phyloP scores from a whole-genome alignment of 2,113 vertebrate genomes.

The Zosterops lateralis region DNA sequence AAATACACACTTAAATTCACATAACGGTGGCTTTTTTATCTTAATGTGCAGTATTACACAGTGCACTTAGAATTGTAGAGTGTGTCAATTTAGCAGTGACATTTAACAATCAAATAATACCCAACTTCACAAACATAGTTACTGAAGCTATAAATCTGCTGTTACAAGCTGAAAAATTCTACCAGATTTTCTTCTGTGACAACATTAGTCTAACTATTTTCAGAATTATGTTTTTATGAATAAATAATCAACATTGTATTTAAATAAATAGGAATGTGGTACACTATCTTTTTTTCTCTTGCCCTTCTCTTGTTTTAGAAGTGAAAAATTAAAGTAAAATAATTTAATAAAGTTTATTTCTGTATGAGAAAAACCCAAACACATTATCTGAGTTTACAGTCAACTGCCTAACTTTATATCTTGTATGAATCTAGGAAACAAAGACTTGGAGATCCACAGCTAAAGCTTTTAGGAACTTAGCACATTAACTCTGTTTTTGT shows the following conservation, averaged over 20 bases:
- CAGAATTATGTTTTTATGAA: not conserved
- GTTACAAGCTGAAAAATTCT: not conserved
- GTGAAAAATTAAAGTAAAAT: not conserved
- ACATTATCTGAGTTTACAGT: rapidly evolving
- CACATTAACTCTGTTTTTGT: not conserved
- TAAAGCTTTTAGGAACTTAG: not conserved
- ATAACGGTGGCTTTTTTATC: not conserved
- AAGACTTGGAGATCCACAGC: not conserved
- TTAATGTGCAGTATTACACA: not conserved
- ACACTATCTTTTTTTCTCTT: not conserved
- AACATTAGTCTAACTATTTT: not conserved
- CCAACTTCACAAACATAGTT: not conserved
- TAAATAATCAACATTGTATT: not conserved
- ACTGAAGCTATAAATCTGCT: not conserved
- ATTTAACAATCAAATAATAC: not conserved
- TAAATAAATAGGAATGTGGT: not conserved
- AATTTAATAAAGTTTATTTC: not conserved
- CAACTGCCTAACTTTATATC: not conserved
- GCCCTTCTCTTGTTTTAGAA: not conserved
- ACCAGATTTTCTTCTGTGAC: not conserved
- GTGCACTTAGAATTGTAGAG: not conserved
- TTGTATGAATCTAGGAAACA: not conserved
- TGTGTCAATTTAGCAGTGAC: not conserved
- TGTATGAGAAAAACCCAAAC: not conserved
- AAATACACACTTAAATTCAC: not conserved